Conservation (phyloP, 1,140 invertebrate species). For the Diachasmimorpha longicaudata region DNA sequence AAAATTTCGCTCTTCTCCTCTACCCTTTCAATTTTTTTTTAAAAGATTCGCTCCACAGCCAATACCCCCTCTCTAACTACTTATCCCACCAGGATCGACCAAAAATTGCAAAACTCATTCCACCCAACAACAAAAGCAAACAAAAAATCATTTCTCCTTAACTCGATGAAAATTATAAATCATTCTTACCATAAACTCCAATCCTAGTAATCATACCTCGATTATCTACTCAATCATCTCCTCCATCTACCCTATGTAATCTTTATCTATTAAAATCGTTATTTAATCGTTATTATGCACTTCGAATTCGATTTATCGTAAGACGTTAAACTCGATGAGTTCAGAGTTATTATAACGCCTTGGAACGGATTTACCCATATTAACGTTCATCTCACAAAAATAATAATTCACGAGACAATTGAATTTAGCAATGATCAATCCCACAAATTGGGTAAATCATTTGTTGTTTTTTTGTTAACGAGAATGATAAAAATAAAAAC, state of each 20-base stretch:
- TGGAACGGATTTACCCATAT: slow-evolving; percentile 22
- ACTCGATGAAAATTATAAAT: not conserved
- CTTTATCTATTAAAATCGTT: not conserved
- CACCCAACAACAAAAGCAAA: not conserved
- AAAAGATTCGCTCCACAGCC: not conserved
- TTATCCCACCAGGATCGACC: too few species aligned
- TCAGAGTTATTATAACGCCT: not conserved
- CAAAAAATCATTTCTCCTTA: not conserved
- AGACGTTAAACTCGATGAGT: not conserved
- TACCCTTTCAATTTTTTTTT: too few species aligned
- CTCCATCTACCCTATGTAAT: not conserved
- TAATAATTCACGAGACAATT: not conserved
- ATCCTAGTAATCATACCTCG: not conserved
- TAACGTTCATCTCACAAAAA: not conserved
- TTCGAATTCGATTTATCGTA: not conserved
- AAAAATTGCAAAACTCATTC: not conserved
- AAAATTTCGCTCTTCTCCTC: too few species aligned
- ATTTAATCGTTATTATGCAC: slow-evolving; percentile 2
- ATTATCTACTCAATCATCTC: not conserved
- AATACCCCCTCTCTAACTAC: not conserved
- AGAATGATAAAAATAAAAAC: slow-evolving; percentile 13
- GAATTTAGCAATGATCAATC: not conserved
- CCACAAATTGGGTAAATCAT: not conserved
- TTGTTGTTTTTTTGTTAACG: not conserved
- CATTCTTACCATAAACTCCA: not conserved